These are phyloP conservation scores for Cristatella mucedo DNA, from an alignment of 2,888 invertebrate genomes.

Conservation along the genomic window DNA sequence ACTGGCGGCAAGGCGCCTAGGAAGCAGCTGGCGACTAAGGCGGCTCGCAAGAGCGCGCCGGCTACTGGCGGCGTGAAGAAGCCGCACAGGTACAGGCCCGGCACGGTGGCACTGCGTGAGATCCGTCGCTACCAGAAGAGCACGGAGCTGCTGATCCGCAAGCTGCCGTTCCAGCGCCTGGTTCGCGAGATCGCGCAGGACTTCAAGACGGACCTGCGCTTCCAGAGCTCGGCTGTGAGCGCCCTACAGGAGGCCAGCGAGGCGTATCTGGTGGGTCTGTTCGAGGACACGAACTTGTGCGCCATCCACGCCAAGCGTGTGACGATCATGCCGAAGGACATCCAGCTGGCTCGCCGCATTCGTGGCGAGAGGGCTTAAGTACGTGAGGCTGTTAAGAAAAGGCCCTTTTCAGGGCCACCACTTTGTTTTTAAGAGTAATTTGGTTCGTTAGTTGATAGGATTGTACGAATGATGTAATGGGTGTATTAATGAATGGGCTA, in stretches of 20 bases:
- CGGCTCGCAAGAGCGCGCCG: conserved; percentile 82
- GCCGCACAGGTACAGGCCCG: conserved; percentile 86
- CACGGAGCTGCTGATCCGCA: conserved; percentile 82
- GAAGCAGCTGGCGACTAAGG: conserved; percentile 81
- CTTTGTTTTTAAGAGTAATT: too few species aligned
- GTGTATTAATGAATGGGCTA: too few species aligned
- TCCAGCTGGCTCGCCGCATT: conserved; percentile 79
- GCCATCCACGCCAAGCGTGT: conserved; percentile 87
- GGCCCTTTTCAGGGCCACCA: conserved; percentile 16
- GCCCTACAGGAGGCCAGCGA: conserved; percentile 61
- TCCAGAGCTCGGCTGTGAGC: conserved; percentile 84
- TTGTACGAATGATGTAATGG: too few species aligned
- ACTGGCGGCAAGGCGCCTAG: conserved; percentile 62
- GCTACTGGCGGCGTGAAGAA: conserved; percentile 90
- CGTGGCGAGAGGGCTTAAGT: conserved; percentile 61
- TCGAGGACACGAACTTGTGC: conserved; percentile 88
- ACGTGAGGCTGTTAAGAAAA: too few species aligned
- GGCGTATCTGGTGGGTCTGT: conserved; percentile 75
- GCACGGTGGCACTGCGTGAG: conserved; percentile 89
- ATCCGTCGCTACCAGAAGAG: conserved; percentile 92
- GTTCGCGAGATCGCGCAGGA: conserved; percentile 94
- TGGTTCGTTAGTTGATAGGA: too few species aligned
- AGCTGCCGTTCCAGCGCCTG: conserved; percentile 83
- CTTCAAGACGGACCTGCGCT: conserved; percentile 87
- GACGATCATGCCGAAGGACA: conserved; percentile 89